These are phyloP conservation scores for Sycophila texana DNA, from an alignment of 2,888 invertebrate genomes.

Conservation along the genomic window DNA sequence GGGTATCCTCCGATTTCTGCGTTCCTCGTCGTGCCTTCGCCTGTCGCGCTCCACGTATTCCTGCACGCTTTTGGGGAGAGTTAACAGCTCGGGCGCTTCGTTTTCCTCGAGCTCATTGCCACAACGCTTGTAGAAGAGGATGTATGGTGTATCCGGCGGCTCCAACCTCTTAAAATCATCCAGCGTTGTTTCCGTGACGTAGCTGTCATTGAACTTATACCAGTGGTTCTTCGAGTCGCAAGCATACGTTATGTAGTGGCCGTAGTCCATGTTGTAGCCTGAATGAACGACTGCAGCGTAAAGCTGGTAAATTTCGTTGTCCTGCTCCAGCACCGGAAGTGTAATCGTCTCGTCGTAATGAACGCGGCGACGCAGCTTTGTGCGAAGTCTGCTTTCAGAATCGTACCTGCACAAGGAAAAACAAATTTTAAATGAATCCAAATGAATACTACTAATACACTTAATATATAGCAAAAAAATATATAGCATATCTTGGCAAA, in stretches of 20 bases:
- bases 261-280: slow-evolving; percentile 89
- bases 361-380: slow-evolving; percentile 86
- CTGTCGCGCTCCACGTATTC: slow-evolving; percentile 68
- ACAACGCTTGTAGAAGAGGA: slow-evolving; percentile 83
- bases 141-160: slow-evolving; percentile 88
- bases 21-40: slow-evolving; percentile 65
- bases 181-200: slow-evolving; percentile 81
- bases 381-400: slow-evolving; percentile 83
- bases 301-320: slow-evolving; percentile 80
- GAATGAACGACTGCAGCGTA: slow-evolving; percentile 91
- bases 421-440: neutral
- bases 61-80: slow-evolving; percentile 66
- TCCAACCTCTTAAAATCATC: slow-evolving; percentile 80
- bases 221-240: slow-evolving; percentile 82
- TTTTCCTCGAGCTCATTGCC: slow-evolving; percentile 64
- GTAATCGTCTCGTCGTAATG: slow-evolving; percentile 79
- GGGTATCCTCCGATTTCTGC: slow-evolving; percentile 65
- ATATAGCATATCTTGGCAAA: too few relatives aligned
- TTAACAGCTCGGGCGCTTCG: slow-evolving; percentile 66
- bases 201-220: slow-evolving; percentile 89
- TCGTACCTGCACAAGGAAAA: slow-evolving; percentile 77
- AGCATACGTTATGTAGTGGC: slow-evolving; percentile 92
- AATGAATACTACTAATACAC: neutral
- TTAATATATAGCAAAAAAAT: too few relatives aligned
- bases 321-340: slow-evolving; percentile 69